Evolutionary conservation across 2,888 invertebrate genomes (phyloP).

Genomic region (Drosophila crucigera): DNA sequence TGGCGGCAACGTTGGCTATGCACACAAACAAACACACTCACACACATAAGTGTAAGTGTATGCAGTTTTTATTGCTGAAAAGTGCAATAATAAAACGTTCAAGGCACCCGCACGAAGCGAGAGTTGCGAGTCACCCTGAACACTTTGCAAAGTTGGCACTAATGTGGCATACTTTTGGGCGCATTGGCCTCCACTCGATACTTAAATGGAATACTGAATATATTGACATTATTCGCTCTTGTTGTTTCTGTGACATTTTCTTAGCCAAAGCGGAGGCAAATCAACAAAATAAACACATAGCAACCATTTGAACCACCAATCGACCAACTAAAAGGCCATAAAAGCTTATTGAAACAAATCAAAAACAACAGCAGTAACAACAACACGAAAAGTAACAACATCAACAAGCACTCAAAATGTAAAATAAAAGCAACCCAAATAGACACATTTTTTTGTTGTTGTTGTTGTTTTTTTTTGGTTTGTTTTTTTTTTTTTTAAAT

Average conservation of each 20-base stretch:
- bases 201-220: constrained; percentile 28
- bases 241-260: constrained; percentile 7
- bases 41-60: constrained; percentile 5
- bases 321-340: constrained; percentile 70
- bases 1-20: constrained; percentile 20
- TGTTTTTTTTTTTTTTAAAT: background rate
- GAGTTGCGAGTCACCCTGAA: background rate
- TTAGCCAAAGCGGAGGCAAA: constrained; percentile 1
- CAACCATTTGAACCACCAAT: constrained; percentile 54
- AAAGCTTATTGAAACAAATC: constrained; percentile 73
- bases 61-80: constrained; percentile 73
- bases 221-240: constrained; percentile 30
- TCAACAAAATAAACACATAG: constrained; percentile 27
- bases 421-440: constrained; percentile 48
- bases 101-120: constrained; percentile 55
- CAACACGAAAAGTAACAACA: constrained; percentile 12
- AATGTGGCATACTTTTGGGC: constrained; percentile 48
- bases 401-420: constrained; percentile 35
- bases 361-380: constrained; percentile 30
- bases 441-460: constrained; percentile 44
- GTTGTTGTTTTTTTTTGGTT: constrained; percentile 1
- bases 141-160: constrained; percentile 37
- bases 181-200: constrained; percentile 31
- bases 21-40: background rate
- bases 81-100: constrained; percentile 80